Evolutionary conservation across 1,140 invertebrate species (phyloP).

Genomic region (Potamilus streckersoni): DNA sequence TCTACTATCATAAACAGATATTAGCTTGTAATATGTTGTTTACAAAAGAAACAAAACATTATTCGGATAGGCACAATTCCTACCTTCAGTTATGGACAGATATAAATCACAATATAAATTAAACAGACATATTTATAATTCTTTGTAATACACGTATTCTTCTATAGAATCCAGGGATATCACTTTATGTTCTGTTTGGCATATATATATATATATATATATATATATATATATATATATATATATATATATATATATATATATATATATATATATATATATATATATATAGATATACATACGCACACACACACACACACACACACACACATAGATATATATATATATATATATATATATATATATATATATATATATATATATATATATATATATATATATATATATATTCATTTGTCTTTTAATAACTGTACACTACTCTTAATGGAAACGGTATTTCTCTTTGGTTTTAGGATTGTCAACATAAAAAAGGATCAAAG

Average conservation of each 20-base stretch:
- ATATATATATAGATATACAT: conserved; percentile 7
- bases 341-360: background rate
- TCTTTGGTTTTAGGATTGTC: background rate
- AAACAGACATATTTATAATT: background rate
- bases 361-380: background rate
- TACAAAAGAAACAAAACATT: no score
- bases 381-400: background rate
- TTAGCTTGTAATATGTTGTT: no score
- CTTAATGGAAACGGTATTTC: background rate
- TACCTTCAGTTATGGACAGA: no score
- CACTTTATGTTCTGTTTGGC: background rate
- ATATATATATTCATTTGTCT: background rate
- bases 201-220: background rate
- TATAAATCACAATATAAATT: background rate
- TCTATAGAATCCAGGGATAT: background rate
- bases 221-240: conserved; percentile 7
- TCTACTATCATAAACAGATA: no score
- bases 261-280: conserved; percentile 9
- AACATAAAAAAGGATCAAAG: background rate
- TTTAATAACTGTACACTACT: background rate
- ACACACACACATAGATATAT: background rate
- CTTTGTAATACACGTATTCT: background rate
- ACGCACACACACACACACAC: no score
- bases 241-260: conserved; percentile 8
- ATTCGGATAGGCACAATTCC: no score